Conservation (phyloP, 2,797 vertebrate species). For the Sebastes vulpes region DNA sequence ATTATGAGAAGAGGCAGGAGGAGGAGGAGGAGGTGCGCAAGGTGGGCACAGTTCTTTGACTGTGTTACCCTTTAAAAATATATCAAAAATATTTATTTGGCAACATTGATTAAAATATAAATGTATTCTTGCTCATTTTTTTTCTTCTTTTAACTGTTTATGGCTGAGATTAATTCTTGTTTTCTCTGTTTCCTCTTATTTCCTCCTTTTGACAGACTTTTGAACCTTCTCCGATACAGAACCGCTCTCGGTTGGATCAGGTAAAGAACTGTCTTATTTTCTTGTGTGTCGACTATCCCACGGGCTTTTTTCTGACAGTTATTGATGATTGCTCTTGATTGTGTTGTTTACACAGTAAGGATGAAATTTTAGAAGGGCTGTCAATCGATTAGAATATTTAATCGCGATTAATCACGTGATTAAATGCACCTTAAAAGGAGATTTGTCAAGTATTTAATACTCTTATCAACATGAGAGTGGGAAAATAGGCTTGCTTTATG, state of each 20-base stretch:
- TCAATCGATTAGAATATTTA: no score
- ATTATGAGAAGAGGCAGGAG: conserved; percentile 97
- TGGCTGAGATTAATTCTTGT: conserved; percentile 14
- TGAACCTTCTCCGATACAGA: conserved; percentile 83
- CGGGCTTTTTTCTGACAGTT: not conserved
- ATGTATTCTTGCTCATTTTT: not conserved
- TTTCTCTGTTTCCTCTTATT: conserved; percentile 36
- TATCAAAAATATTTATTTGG: not conserved
- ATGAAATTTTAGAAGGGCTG: not conserved
- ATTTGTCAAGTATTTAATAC: no score
- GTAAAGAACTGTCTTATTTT: conserved; percentile 54
- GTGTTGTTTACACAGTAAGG: not conserved
- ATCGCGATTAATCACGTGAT: no score
- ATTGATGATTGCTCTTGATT: not conserved
- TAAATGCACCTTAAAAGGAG: no score
- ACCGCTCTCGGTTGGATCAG: conserved; percentile 85
- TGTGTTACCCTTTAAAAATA: not conserved
- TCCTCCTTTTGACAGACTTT: conserved; percentile 72
- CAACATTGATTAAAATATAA: not conserved
- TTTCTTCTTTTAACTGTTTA: not conserved
- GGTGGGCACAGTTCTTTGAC: conserved; percentile 80
- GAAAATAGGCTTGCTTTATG: no score
- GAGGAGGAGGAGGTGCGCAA: conserved; percentile 96
- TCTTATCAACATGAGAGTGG: no score
- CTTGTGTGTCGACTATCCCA: not conserved